Evolutionary conservation across 2,888 invertebrate species (phyloP).

Genomic region (Clepsis dumicolana): DNA sequence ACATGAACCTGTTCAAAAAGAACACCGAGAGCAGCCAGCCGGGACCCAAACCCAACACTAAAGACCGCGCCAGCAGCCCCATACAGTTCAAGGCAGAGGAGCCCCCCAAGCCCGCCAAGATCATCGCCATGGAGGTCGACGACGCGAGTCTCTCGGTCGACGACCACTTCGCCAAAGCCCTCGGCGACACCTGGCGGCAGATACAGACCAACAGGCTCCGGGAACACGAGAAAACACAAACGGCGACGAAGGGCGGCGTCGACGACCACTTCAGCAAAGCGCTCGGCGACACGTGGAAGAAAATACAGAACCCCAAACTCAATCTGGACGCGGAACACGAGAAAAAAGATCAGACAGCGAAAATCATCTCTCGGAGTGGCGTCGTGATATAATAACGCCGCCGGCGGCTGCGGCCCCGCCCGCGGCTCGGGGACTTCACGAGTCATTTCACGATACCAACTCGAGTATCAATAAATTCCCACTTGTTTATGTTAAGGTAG

Average conservation of each 20-base stretch:
- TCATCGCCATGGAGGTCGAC: conserved; percentile 87
- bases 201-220: conserved; percentile 88
- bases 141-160: conserved; percentile 90
- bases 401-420: conserved; percentile 64
- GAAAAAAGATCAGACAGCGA: conserved; percentile 75
- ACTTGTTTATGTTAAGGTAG: conserved; percentile 71
- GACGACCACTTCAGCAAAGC: conserved; percentile 98
- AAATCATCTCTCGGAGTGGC: conserved; percentile 82
- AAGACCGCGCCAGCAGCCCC: conserved; percentile 81
- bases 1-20: conserved; percentile 89
- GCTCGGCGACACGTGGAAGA: conserved; percentile 93
- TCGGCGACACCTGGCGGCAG: conserved; percentile 94
- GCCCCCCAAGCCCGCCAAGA: conserved; percentile 71
- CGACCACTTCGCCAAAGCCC: conserved; percentile 96
- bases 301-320: conserved; percentile 87
- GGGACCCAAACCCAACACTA: conserved; percentile 75
- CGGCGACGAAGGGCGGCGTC: conserved; percentile 80
- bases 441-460: conserved; percentile 70
- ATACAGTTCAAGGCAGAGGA: conserved; percentile 77
- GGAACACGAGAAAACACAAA: conserved; percentile 69
- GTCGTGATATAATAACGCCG: conserved; percentile 75
- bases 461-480: conserved; percentile 77
- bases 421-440: conserved; percentile 73
- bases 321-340: conserved; percentile 61
- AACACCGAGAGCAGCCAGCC: conserved; percentile 69